phyloP scores from a whole-genome alignment of 1,140 invertebrate genomes.

The Phymastichus coffea region DNA sequence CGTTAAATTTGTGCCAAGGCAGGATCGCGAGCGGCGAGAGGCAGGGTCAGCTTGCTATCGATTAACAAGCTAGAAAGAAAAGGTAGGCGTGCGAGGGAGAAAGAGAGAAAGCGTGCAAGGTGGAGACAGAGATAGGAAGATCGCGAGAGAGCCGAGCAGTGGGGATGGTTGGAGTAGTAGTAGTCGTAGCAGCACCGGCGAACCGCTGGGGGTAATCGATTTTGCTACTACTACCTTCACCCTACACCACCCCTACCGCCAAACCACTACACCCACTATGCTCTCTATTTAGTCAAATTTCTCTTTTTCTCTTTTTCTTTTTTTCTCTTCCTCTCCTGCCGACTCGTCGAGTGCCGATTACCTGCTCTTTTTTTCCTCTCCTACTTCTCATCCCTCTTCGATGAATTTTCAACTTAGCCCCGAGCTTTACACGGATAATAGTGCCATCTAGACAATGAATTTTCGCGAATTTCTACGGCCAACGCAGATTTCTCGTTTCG shows the following conservation, averaged over 20 bases:
- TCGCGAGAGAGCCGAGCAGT: neutral
- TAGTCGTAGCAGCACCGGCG: too few relatives aligned
- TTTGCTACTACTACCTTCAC: too few relatives aligned
- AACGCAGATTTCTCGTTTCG: neutral
- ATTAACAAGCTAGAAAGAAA: slow-evolving; percentile 25
- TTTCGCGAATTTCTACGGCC: too few relatives aligned
- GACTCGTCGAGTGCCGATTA: neutral
- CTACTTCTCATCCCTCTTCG: neutral
- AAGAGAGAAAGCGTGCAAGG: neutral
- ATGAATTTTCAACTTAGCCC: too few relatives aligned
- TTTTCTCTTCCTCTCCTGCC: neutral
- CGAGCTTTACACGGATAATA: too few relatives aligned
- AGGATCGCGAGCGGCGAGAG: neutral
- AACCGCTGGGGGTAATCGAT: slow-evolving; percentile 20
- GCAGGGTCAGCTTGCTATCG: too few relatives aligned
- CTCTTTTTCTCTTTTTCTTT: neutral
- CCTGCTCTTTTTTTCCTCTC: neutral
- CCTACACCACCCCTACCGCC: too few relatives aligned
- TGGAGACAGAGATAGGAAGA: neutral
- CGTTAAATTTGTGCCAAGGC: slow-evolving; percentile 14
- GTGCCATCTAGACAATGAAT: too few relatives aligned
- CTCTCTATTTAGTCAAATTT: too few relatives aligned
- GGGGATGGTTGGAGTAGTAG: too few relatives aligned
- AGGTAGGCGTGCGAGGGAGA: neutral
- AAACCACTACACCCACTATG: slow-evolving; percentile 13